Evolutionary conservation across 53 echinoderm and acorn worm genomes (phyloP), one percentile per base, ranked within the genome.

Genomic region (Astropecten irregularis): DNA sequence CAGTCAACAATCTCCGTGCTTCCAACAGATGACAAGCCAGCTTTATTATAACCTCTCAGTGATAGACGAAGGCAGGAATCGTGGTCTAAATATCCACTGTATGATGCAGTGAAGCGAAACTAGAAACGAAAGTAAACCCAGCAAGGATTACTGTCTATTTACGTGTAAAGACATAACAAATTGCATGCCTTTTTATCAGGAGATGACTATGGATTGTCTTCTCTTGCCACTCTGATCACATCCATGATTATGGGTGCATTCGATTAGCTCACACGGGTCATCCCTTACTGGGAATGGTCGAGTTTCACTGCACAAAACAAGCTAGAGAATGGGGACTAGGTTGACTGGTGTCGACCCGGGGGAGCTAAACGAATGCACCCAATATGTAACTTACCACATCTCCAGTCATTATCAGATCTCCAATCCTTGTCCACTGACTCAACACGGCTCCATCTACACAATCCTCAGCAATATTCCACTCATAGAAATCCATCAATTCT

Each of bases 401-500:
- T n/a, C 47, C 76, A 18, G 42, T 59, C 16, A 27, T 6, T 1
- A 46, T 9, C 25, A 59, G 22, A 60, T 76, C 58, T 3, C 53
- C 44, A 9, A 65, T 51, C 7, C 64, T 42, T 30, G 21, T 49
- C 82, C 65, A 64, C 47, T 49, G 63, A 22, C 53, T 66, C 22
- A 82, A 25, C 49, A 64, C 40, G 20, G 64, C 68, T 25, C 87
- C 70, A 69, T 76, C 58, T 13, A 2, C 40, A 4, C 82, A 65
- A 66, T 50, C 51, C 10, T 82, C 82, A 9, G 64, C 52, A 51
- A 87, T 52, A 19, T 42, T 63, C 87, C 79, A 81, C 67, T 87
- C 86, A 35, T 86, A 86, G 77, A 72, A 86, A 40, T 76, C 77
- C 86, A 86, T 86, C 49, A 72, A 44, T 18, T 87, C 87, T 2